Conservation (phyloP, 2,888 invertebrate genomes). For the Melanophora roralis region DNA sequence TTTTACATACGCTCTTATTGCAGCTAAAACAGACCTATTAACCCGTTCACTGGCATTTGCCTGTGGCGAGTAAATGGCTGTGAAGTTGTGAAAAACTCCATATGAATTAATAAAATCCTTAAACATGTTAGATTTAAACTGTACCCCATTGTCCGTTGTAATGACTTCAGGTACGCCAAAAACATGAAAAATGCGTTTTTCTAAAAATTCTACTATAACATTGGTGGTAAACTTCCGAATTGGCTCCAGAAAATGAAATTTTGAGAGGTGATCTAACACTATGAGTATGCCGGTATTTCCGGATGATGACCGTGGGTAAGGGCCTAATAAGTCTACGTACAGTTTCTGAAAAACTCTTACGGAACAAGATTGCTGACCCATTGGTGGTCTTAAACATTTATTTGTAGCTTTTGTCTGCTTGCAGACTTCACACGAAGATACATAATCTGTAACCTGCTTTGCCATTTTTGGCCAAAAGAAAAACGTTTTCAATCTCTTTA, state of each 20-base stretch:
- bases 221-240: constrained; percentile 1
- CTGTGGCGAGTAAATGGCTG: neutral
- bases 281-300: neutral
- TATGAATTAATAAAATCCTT: neutral
- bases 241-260: neutral
- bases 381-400: neutral
- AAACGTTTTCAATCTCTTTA: neutral
- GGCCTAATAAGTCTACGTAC: neutral
- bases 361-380: neutral
- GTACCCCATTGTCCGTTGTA: constrained; percentile 2
- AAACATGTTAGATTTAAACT: neutral
- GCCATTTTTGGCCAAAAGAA: constrained; percentile 5
- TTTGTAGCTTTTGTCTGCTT: neutral
- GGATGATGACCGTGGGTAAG: neutral
- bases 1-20: neutral
- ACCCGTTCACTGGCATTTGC: neutral
- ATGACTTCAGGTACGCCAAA: neutral
- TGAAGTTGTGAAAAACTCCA: neutral
- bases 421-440: neutral
- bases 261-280: constrained; percentile 1
- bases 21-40: neutral
- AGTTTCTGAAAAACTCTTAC: neutral
- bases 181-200: constrained; percentile 1
- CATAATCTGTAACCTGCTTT: neutral
- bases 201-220: neutral